Evolutionary conservation across 2,113 vertebrate species (phyloP).

Genomic region (Chinchilla lanigera): DNA sequence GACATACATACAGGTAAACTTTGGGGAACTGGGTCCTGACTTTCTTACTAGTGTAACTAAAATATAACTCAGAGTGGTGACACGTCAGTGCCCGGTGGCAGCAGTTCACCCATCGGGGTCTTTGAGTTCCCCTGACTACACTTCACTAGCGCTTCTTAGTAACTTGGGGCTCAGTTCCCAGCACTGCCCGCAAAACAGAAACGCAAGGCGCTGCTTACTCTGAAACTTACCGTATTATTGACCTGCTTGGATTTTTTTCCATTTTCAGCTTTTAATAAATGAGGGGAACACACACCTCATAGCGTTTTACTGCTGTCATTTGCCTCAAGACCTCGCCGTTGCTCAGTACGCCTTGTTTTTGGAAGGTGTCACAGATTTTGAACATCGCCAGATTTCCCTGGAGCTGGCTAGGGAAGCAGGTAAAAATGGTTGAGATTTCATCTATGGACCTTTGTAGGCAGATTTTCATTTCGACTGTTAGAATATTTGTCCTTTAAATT

Average conservation of each 20-base stretch:
- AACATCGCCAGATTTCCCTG: constrained; percentile 93
- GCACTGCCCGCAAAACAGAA: background rate
- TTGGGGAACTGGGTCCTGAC: constrained; percentile 38
- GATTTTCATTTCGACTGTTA: background rate
- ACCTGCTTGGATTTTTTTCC: constrained; percentile 41
- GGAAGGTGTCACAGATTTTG: constrained; percentile 93
- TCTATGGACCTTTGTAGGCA: background rate
- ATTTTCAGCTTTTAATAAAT: constrained; percentile 88
- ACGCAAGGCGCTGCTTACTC: background rate
- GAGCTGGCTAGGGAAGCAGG: constrained; percentile 94
- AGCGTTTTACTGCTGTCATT: constrained; percentile 95
- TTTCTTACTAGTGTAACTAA: constrained; percentile 51
- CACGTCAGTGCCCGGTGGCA: constrained; percentile 32
- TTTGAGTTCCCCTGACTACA: constrained; percentile 28
- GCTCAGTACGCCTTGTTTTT: constrained; percentile 94
- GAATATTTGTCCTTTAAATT: constrained; percentile 12
- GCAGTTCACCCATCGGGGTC: background rate
- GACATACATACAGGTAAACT: constrained; percentile 92
- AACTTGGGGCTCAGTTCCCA: background rate
- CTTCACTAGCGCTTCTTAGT: background rate
- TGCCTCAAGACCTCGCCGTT: constrained; percentile 91
- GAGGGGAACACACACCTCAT: constrained; percentile 94
- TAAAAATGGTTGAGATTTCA: constrained; percentile 76
- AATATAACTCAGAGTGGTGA: constrained; percentile 42
- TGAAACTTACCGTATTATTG: constrained; percentile 13